These are phyloP conservation scores for Lissocephala sabroskyi DNA, from an alignment of 2,888 invertebrate genomes.

Conservation along the genomic window DNA sequence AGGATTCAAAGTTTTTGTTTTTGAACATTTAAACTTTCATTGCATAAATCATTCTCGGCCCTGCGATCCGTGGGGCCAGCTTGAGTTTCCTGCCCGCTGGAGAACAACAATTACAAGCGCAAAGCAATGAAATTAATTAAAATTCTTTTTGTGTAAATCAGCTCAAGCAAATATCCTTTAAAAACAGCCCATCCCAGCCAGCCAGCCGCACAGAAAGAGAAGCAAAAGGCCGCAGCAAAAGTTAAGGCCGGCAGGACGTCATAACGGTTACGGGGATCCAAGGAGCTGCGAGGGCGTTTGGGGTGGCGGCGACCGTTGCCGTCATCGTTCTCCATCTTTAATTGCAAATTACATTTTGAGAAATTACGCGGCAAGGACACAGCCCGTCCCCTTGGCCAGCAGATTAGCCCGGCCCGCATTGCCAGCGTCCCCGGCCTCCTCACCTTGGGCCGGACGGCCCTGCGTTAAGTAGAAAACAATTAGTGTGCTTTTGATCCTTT, in stretches of 20 bases:
- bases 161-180: slow-evolving; percentile 69
- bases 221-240: slow-evolving; percentile 20
- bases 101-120: background rate
- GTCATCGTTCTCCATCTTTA: slow-evolving; percentile 47
- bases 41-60: too few relatives aligned
- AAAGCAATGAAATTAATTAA: slow-evolving; percentile 55
- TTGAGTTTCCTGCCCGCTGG: slow-evolving; percentile 3
- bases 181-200: too few relatives aligned
- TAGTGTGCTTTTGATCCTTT: slow-evolving; percentile 68
- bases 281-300: background rate
- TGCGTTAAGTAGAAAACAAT: slow-evolving; percentile 63
- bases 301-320: slow-evolving; percentile 6
- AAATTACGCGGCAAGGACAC: slow-evolving; percentile 45
- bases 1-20: too few relatives aligned
- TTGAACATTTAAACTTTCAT: too few relatives aligned
- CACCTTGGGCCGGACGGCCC: slow-evolving; percentile 17
- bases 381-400: too few relatives aligned
- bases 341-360: slow-evolving; percentile 67
- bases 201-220: slow-evolving; percentile 2
- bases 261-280: slow-evolving; percentile 21
- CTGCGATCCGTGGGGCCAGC: too few relatives aligned
- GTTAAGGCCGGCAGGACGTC: slow-evolving; percentile 40
- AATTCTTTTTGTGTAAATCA: slow-evolving; percentile 58
- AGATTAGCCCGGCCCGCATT: slow-evolving; percentile 8
- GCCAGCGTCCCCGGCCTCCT: too few relatives aligned